Percentiles rank a stretch among this genome's conserved stretches.
phyloP scores from a whole-genome alignment of 1,140 invertebrate genomes.

The Akabosia matsudoensis region DNA sequence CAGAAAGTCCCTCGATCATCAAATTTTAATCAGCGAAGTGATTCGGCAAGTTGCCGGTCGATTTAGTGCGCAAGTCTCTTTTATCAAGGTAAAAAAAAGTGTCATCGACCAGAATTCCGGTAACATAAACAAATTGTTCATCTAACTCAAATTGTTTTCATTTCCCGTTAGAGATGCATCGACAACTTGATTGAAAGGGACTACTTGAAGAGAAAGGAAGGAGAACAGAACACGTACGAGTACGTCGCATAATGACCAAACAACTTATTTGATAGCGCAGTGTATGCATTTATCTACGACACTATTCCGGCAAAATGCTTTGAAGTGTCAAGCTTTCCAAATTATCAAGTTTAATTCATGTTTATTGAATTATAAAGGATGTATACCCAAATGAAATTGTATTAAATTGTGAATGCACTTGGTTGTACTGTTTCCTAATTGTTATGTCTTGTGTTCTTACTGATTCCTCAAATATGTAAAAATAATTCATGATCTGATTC shows the following conservation, averaged over 20 bases:
- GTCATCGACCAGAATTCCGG: neutral
- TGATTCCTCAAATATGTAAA: too few species aligned
- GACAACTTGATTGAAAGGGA: slow-evolving; percentile 99
- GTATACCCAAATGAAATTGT: too few species aligned
- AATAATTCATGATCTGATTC: too few species aligned
- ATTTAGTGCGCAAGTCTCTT: slow-evolving; percentile 92
- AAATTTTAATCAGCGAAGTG: slow-evolving; percentile 91
- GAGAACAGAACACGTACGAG: neutral
- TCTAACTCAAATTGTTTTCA: slow-evolving; percentile 33
- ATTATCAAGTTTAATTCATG: too few species aligned
- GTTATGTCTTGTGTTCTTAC: too few species aligned
- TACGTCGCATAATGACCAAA: neutral
- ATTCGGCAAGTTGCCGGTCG: slow-evolving; percentile 86
- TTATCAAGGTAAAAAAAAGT: slow-evolving; percentile 86
- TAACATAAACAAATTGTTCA: neutral
- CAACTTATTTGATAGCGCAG: neutral
- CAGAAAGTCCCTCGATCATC: slow-evolving; percentile 90
- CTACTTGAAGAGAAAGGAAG: slow-evolving; percentile 58
- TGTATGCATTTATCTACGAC: neutral
- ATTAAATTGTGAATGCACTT: too few species aligned
- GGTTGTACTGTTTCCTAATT: too few species aligned
- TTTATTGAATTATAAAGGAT: too few species aligned
- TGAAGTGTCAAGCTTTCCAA: too few species aligned
- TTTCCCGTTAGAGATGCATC: slow-evolving; percentile 86
- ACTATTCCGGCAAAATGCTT: too few species aligned